Evolutionary conservation across 2,888 invertebrate species (phyloP), one percentile per base, ranked within the genome.

Genomic region (Hydrotaea diabolus): DNA sequence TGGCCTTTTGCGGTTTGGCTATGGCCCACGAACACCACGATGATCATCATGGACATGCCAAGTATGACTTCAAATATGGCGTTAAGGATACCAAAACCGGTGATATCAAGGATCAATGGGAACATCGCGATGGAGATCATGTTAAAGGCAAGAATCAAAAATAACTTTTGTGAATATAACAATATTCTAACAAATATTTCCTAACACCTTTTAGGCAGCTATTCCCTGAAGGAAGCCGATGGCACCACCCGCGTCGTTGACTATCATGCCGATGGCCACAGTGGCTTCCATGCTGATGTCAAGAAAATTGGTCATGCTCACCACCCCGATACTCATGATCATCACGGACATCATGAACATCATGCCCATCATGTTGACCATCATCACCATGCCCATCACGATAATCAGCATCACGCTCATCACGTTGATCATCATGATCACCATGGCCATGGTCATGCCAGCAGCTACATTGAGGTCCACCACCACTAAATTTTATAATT

Each of bases 201-300:
- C 3, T 13, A 21, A 5, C 1, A n/a, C 7, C 39, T 59, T 59
- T 0, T 17, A 75, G 77, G 77, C 17, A 59, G 71, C 59, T 77
- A 77, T n/a, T 43, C 39, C 0, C 88, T 93, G 5, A 92, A 93
- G 85, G 93, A 93, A 87, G 89, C 93, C 31, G 93, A 93, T 86
- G 93, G 93, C 36, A 93, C 93, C 0, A 92, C 93, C 26, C 89
- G 93, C 81, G 87, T 93, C 75, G 93, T 93, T 49, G 92, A 93
- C 86, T 93, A 93, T 86, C 91, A 91, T 2, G 93, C 93, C 13
- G 93, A 93, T 86, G 92, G 92, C 86, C 93, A 93, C 75, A 91
- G 92, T 77, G 93, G 93, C 26, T 93, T 93, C 87, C 93, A 93
- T 85, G 93, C 93, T 0, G 89, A 93, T 7, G 93, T 93, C 15